These are phyloP conservation scores for Garrulus glandarius DNA, from an alignment of 2,797 vertebrate genomes.

Conservation along the genomic window DNA sequence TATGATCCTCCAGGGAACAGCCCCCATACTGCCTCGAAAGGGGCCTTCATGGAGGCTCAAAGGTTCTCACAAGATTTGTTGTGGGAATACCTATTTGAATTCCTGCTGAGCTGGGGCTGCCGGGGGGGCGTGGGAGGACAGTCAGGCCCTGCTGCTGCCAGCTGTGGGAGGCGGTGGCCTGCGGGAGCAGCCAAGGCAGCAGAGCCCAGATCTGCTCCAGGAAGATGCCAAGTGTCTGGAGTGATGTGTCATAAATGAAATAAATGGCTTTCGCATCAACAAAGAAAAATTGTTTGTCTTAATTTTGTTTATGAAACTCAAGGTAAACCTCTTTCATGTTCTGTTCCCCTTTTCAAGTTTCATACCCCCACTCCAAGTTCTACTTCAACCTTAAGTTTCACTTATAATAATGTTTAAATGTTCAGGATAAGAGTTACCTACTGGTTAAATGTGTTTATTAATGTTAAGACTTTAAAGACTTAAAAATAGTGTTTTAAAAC, in stretches of 20 bases:
- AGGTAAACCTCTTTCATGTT: too few species aligned
- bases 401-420: too few species aligned
- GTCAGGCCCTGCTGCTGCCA: neutral
- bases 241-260: neutral
- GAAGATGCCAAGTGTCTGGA: neutral
- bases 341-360: too few species aligned
- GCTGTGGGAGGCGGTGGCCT: neutral
- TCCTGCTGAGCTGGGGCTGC: neutral
- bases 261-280: too few species aligned
- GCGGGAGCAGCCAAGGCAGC: neutral
- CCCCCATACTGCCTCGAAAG: neutral
- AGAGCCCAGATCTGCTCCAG: constrained; percentile 8
- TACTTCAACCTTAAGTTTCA: too few species aligned
- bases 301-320: too few species aligned
- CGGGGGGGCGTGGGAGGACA: neutral
- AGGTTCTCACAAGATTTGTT: neutral
- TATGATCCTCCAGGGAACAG: neutral
- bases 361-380: too few species aligned
- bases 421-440: too few species aligned
- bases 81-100: neutral
- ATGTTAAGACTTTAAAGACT: too few species aligned
- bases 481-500: too few species aligned
- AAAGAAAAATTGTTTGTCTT: too few species aligned
- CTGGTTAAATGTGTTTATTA: too few species aligned
- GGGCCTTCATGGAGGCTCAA: neutral